A percentile compares a stretch with the other conserved stretches of the same genome.
Conservation (phyloP, 2,888 invertebrate species). For the Chesias legatella region DNA sequence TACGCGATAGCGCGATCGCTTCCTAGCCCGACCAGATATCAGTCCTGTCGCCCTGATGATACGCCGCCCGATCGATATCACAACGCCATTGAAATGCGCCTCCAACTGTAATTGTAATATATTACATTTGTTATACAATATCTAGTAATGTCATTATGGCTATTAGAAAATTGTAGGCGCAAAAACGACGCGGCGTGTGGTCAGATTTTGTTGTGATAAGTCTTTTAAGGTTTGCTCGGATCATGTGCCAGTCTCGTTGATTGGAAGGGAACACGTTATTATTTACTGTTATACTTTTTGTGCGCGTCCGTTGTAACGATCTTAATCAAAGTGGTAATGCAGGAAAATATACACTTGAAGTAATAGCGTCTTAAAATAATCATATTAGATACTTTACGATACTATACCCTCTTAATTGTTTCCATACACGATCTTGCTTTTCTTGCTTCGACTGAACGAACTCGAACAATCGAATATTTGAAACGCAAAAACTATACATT, state of each 20-base stretch:
- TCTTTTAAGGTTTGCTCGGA: constrained; percentile 40
- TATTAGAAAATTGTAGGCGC: constrained; percentile 47
- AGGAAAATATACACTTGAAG: too few species aligned
- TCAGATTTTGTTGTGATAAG: constrained; percentile 45
- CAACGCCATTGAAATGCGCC: constrained; percentile 64
- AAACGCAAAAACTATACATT: constrained; percentile 31
- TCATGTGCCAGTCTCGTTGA: constrained; percentile 37
- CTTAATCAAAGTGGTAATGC: constrained; percentile 10
- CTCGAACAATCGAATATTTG: constrained; percentile 9
- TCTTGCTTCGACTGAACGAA: constrained; percentile 6
- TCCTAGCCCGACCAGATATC: constrained; percentile 66
- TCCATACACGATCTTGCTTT: not conserved
- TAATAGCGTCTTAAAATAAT: too few species aligned
- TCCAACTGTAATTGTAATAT: constrained; percentile 54
- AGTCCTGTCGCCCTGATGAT: constrained; percentile 66
- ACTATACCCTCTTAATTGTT: not conserved
- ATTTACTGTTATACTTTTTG: constrained; percentile 34
- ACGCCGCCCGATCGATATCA: constrained; percentile 68
- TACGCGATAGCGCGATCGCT: constrained; percentile 73
- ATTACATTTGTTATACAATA: constrained; percentile 40
- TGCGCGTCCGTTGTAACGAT: constrained; percentile 14
- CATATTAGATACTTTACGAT: too few species aligned
- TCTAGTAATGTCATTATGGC: constrained; percentile 40
- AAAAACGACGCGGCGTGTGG: constrained; percentile 58
- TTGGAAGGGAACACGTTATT: constrained; percentile 39